Base-by-base conservation (phyloP, 30 jellyfish, hydroid and myxozoan genomes). In the Hydractinia symbiolongicarpus region DNA sequence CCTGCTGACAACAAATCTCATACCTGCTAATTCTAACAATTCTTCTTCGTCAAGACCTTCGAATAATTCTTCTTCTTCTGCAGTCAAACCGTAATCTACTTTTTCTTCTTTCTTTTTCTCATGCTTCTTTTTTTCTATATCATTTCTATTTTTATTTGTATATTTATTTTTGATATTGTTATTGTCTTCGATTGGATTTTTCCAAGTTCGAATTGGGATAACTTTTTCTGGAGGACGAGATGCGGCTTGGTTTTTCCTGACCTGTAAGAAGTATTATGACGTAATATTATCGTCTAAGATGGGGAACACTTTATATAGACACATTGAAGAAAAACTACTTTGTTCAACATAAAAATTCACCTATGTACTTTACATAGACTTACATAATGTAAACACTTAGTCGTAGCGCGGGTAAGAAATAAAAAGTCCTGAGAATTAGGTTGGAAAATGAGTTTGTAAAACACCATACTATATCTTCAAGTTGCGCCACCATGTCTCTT, bases 401-500 rank as follows among this genome's bases (percentile, higher is more conserved):
- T n/a, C n/a, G n/a, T n/a, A n/a, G n/a, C n/a, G n/a, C n/a, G n/a
- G n/a, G n/a, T n/a, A n/a, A n/a, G n/a, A n/a, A n/a, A n/a, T n/a
- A n/a, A n/a, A n/a, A n/a, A n/a, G n/a, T n/a, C 44, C 44, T 30
- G 44, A 2, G 44, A 30, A 30, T 2, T 1, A 30, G 44, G 44
- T 30, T 30, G 44, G 44, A 30, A 30, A 30, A 30, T 30, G 44
- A 2, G 44, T 30, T 30, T 30, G 2, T n/a, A 30, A 30, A 16
- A 58, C 2, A 6, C 19, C 74, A n/a, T 51, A 64, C 74, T 7
- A 64, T 64, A n/a, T 64, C 40, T 64, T 64, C 74, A 7, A 64
- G 16, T 64, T 64, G 74, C 40, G 19, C 74, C 74, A 64, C 74
- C 74, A 64, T 64, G 40, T 64, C 74, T 13, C 74, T 44, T 64